Evolutionary conservation across 2,888 invertebrate species (phyloP).

Genomic region (Limulus polyphemus): DNA sequence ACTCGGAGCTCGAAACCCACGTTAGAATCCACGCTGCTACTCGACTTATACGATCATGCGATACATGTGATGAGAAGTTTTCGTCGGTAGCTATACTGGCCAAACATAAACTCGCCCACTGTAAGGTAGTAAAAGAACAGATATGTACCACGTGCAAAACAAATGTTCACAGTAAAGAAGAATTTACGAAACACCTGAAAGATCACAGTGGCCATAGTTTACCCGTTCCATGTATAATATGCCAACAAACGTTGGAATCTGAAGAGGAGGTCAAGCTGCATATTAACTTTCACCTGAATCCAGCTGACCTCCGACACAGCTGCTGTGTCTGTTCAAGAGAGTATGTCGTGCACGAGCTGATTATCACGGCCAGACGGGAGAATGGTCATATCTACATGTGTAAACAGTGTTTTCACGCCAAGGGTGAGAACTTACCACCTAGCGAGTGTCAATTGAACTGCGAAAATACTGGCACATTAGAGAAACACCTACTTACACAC

Average conservation of each 20-base stretch:
- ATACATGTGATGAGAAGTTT: slow-evolving; percentile 84
- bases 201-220: slow-evolving; percentile 31
- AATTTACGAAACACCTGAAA: slow-evolving; percentile 46
- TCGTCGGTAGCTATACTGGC: slow-evolving; percentile 70
- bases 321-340: slow-evolving; percentile 43
- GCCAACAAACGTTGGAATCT: slow-evolving; percentile 76
- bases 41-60: slow-evolving; percentile 65
- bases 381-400: slow-evolving; percentile 50
- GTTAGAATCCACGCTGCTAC: slow-evolving; percentile 54
- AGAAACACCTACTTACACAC: slow-evolving; percentile 35
- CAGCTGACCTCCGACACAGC: slow-evolving; percentile 33
- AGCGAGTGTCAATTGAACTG: slow-evolving; percentile 43
- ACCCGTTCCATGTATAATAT: slow-evolving; percentile 78
- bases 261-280: slow-evolving; percentile 80
- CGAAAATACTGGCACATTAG: slow-evolving; percentile 40
- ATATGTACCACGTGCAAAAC: slow-evolving; percentile 73
- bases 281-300: slow-evolving; percentile 56
- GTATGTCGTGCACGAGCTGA: slow-evolving; percentile 33
- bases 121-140: slow-evolving; percentile 74
- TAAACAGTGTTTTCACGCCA: slow-evolving; percentile 54
- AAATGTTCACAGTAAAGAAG: slow-evolving; percentile 57
- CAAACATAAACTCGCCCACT: slow-evolving; percentile 84
- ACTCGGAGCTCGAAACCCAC: slow-evolving; percentile 76
- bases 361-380: slow-evolving; percentile 36
- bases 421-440: slow-evolving; percentile 34